These are phyloP conservation scores for Pantherophis guttatus DNA, from an alignment of 2,113 vertebrate species.

Conservation along the genomic window DNA sequence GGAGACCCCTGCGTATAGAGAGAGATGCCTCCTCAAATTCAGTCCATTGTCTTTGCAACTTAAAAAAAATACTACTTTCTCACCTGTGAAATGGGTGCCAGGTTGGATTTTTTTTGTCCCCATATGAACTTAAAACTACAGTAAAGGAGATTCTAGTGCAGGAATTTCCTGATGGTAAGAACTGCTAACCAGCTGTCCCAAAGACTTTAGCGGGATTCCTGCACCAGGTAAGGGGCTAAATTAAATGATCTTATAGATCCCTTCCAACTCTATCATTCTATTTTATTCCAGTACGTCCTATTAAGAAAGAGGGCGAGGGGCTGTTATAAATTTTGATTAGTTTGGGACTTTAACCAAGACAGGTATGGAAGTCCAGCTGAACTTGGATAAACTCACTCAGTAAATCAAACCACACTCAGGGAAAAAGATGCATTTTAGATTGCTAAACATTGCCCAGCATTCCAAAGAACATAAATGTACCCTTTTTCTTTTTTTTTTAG, in stretches of 20 bases:
- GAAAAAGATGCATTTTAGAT: neutral
- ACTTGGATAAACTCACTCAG: neutral
- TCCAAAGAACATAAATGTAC: neutral
- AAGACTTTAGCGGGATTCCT: neutral
- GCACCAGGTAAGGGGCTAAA: neutral
- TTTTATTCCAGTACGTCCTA: neutral
- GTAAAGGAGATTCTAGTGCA: neutral
- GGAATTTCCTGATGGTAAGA: neutral
- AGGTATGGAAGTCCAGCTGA: neutral
- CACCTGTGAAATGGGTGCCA: neutral
- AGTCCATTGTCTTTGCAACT: neutral
- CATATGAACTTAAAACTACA: neutral
- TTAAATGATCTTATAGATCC: neutral
- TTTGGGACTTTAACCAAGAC: neutral
- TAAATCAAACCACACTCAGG: neutral
- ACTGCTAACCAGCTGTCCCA: neutral
- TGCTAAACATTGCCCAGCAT: neutral
- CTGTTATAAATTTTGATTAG: neutral
- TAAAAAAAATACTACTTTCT: no score
- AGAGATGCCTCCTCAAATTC: neutral
- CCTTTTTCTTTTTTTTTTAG: neutral
- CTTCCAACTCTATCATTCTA: neutral
- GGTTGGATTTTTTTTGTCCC: no score
- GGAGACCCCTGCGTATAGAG: neutral
- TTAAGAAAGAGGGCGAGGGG: neutral